phyloP scores from a whole-genome alignment of 2,113 vertebrate genomes.

The Solenodon paradoxus region DNA sequence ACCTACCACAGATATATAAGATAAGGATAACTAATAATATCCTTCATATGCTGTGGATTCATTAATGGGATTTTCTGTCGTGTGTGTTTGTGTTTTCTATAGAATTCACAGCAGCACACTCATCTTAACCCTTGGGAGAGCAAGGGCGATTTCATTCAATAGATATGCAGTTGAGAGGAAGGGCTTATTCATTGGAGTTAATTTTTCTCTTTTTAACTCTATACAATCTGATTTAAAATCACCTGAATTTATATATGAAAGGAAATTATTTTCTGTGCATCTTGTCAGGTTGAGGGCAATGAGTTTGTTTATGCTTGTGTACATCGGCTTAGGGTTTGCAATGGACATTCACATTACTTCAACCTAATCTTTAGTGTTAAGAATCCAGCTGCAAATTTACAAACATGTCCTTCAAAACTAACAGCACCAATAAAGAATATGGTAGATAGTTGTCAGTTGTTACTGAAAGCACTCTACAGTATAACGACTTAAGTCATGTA shows the following conservation, averaged over 20 bases:
- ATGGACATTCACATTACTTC: background rate
- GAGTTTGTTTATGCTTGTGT: background rate
- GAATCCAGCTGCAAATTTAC: background rate
- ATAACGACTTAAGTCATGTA: background rate
- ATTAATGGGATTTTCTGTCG: background rate
- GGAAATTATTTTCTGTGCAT: background rate
- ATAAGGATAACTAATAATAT: background rate
- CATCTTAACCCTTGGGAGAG: background rate
- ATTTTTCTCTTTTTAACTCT: background rate
- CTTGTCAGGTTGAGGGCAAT: background rate
- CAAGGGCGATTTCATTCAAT: background rate
- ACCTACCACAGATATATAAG: background rate
- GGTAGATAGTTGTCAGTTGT: background rate
- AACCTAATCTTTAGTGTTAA: background rate
- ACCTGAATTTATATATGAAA: slow-evolving; percentile 21
- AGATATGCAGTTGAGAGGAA: background rate
- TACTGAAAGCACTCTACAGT: background rate
- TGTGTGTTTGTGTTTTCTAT: background rate
- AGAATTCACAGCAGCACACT: background rate
- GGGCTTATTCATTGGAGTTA: background rate
- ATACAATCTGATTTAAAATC: background rate
- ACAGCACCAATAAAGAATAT: background rate
- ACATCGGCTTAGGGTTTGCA: background rate
- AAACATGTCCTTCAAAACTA: background rate
- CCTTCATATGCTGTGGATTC: background rate